phyloP scores from a whole-genome alignment of 2,888 invertebrate genomes.

The Parapristionchus giblindavisi region DNA sequence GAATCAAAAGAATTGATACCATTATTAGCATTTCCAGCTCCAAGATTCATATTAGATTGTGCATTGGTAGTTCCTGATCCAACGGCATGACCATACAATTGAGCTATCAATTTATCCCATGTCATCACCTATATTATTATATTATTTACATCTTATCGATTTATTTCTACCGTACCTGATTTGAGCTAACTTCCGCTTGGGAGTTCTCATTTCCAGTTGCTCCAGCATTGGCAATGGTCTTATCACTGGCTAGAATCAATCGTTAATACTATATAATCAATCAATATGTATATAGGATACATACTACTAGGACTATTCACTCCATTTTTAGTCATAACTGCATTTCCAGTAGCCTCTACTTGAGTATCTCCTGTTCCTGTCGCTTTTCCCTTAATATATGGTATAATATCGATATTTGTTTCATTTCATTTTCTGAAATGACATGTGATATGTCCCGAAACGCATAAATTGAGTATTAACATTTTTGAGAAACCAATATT shows the following conservation, averaged over 20 bases:
- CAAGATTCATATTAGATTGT: constrained; percentile 55
- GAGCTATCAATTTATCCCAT: constrained; percentile 53
- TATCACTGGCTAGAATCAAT: constrained; percentile 28
- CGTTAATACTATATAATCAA: neutral
- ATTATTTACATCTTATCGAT: neutral
- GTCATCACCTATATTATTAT: constrained; percentile 44
- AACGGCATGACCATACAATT: constrained; percentile 50
- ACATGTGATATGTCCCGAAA: too few relatives aligned
- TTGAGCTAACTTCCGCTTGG: constrained; percentile 39
- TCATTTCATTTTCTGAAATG: too few relatives aligned
- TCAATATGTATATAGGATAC: neutral
- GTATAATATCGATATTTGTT: too few relatives aligned
- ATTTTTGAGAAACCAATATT: too few relatives aligned
- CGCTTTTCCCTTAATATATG: constrained; percentile 45
- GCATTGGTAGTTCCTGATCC: constrained; percentile 58
- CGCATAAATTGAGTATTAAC: too few relatives aligned
- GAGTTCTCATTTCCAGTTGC: constrained; percentile 55
- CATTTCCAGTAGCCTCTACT: constrained; percentile 45
- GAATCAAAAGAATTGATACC: constrained; percentile 39
- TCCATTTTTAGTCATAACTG: constrained; percentile 42
- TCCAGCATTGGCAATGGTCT: constrained; percentile 51
- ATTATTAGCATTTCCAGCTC: constrained; percentile 48
- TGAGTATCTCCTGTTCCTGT: constrained; percentile 52
- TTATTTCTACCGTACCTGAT: constrained; percentile 20
- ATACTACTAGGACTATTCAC: constrained; percentile 36